Evolutionary conservation across 2,888 invertebrate genomes (phyloP), one percentile per base, ranked within the genome.

Genomic region (Synanthedon tipuliformis): DNA sequence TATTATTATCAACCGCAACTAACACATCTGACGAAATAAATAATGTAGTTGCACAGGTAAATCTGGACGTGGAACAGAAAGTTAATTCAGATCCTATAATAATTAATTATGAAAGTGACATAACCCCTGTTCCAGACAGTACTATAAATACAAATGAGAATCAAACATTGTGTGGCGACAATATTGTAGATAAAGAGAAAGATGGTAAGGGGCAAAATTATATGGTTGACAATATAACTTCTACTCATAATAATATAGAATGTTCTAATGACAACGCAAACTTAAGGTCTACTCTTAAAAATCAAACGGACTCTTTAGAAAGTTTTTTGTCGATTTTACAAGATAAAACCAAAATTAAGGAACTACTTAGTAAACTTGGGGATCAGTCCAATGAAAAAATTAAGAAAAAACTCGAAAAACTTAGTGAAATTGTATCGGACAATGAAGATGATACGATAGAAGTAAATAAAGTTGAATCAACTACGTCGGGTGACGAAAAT

Each of bases 391-490:
- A 86, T 60, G 80, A 88, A 53, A 88, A 89, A 67, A 81, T 89
- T 52, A 88, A 88, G 61, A 90, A 89, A 61, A 90, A 89, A 61
- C 82, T 91, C 23, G 88, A 89, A 62, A 89, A 85, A 62, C 78
- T 89, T 1, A 84, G 89, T 57, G 88, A 89, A 63, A 88, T 89
- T 4, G 89, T 89, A 15, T 88, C 88, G 0, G 89, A 89, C 62
- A 78, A 87, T 56, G 78, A 86, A 61, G 69, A 78, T 59, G 61
- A 62, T 27, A 45, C 4, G 8, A 13, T 45, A 13, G 13, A 45
- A 45, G 45, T 45, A 15, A 53, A 23, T 27, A 45, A 51, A 34
- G 52, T 53, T 10, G 18, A 48, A 12, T 15, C 45, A 50, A 50
- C 41, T 16, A 54, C 41, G 41, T 13, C 50, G 53, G 50, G 50